phyloP scores from a whole-genome alignment of 2,888 invertebrate species.

The Drosophila bunnanda region DNA sequence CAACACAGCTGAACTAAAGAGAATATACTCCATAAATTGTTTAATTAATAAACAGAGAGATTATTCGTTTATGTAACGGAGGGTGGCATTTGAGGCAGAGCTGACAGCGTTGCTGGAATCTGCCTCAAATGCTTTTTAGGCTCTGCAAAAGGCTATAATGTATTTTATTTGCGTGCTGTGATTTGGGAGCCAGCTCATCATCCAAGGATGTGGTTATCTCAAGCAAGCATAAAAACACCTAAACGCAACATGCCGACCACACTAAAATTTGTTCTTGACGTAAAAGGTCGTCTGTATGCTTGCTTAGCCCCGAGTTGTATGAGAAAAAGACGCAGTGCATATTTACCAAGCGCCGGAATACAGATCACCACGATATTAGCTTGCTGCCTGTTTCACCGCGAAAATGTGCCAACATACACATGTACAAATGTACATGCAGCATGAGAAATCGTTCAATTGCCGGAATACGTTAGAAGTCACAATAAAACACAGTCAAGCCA shows the following conservation, averaged over 20 bases:
- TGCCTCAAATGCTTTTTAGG: neutral
- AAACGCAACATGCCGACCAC: neutral
- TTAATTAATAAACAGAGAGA: constrained; percentile 17
- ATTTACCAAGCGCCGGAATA: constrained; percentile 14
- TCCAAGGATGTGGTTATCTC: neutral
- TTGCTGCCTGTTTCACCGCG: constrained; percentile 12
- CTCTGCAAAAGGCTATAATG: neutral
- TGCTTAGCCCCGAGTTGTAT: neutral
- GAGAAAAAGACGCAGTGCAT: constrained; percentile 4
- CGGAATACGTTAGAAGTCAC: neutral
- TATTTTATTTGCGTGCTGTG: neutral
- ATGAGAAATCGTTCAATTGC: constrained; percentile 1
- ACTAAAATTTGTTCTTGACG: no score
- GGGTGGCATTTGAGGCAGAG: neutral
- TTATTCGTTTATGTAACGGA: constrained; percentile 17
- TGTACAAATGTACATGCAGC: neutral
- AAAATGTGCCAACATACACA: constrained; percentile 19
- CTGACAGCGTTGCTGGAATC: constrained; percentile 4
- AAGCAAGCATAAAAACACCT: neutral
- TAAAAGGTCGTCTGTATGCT: neutral
- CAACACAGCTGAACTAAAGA: neutral
- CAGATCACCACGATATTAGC: neutral
- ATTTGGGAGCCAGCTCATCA: neutral
- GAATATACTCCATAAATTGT: constrained; percentile 10
- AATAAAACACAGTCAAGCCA: neutral